phyloP scores from a whole-genome alignment of 2,888 invertebrate species.

The Bedellia somnulentella region DNA sequence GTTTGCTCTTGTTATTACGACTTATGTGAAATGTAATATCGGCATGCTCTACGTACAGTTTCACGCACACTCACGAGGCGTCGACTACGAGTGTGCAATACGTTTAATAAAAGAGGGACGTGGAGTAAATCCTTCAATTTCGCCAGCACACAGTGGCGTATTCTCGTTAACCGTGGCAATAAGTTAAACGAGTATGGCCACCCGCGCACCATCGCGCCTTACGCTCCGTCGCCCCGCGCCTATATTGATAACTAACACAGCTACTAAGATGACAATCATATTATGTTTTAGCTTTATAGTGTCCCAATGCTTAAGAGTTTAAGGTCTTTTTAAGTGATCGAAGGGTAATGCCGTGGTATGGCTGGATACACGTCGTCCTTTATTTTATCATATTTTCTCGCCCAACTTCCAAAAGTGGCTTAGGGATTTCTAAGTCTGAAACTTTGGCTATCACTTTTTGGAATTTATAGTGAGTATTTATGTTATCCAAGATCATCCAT shows the following conservation, averaged over 20 bases:
- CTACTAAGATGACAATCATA: neutral
- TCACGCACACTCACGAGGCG: slow-evolving; percentile 25
- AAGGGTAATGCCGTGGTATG: too few relatives aligned
- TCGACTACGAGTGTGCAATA: slow-evolving; percentile 40
- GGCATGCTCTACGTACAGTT: slow-evolving; percentile 44
- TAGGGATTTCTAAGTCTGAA: too few relatives aligned
- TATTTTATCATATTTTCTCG: too few relatives aligned
- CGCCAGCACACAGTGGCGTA: slow-evolving; percentile 58
- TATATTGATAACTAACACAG: slow-evolving; percentile 15
- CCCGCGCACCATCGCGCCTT: neutral
- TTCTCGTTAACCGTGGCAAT: slow-evolving; percentile 61
- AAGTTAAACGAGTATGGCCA: slow-evolving; percentile 42
- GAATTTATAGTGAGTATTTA: too few relatives aligned
- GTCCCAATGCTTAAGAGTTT: too few relatives aligned
- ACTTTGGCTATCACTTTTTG: too few relatives aligned
- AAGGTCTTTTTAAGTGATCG: too few relatives aligned
- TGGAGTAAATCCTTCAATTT: slow-evolving; percentile 61
- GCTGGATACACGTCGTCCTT: too few relatives aligned
- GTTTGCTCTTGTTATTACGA: slow-evolving; percentile 59
- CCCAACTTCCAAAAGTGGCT: too few relatives aligned
- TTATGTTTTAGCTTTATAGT: neutral
- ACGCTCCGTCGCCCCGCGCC: slow-evolving; percentile 14
- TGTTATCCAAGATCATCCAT: too few relatives aligned
- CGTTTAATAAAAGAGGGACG: slow-evolving; percentile 61
- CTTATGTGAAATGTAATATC: slow-evolving; percentile 61